Evolutionary conservation across 2,113 vertebrate genomes (phyloP).

Genomic region (Crocuta crocuta): DNA sequence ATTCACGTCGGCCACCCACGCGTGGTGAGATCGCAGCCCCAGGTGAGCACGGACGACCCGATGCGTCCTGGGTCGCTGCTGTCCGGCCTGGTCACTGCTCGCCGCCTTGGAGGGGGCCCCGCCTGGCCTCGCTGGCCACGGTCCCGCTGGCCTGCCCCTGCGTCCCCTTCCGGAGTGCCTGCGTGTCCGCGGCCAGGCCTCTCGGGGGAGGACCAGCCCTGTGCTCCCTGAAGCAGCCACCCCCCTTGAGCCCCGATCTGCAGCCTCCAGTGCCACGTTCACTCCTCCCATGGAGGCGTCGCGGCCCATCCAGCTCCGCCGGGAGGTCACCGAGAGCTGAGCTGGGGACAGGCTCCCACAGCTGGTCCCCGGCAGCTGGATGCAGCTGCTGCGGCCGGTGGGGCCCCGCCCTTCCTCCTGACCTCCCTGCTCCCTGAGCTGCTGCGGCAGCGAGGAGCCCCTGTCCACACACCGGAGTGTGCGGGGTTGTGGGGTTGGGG

Average conservation of each 20-base stretch:
- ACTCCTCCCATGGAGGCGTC: neutral
- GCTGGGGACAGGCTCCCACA: neutral
- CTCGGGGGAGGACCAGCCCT: neutral
- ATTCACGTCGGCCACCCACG: accelerated
- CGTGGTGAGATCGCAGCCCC: accelerated
- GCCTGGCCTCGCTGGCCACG: neutral
- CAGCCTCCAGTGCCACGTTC: neutral
- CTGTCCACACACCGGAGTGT: accelerated
- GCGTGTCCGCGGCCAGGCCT: neutral
- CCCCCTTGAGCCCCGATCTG: neutral
- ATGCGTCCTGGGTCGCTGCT: accelerated
- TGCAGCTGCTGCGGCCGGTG: neutral
- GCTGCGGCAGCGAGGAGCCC: neutral
- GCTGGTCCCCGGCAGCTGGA: neutral
- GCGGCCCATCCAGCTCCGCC: too few relatives aligned
- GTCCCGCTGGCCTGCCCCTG: too few relatives aligned
- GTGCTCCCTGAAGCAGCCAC: neutral
- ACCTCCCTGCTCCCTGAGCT: neutral
- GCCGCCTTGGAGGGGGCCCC: neutral
- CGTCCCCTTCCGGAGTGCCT: neutral
- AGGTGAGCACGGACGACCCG: accelerated
- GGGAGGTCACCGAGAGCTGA: neutral
- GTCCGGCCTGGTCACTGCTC: neutral
- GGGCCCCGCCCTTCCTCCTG: neutral
- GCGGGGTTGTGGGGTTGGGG: neutral